phyloP scores from a whole-genome alignment of 1,140 invertebrate genomes.

The Dendrolimus kikuchii region DNA sequence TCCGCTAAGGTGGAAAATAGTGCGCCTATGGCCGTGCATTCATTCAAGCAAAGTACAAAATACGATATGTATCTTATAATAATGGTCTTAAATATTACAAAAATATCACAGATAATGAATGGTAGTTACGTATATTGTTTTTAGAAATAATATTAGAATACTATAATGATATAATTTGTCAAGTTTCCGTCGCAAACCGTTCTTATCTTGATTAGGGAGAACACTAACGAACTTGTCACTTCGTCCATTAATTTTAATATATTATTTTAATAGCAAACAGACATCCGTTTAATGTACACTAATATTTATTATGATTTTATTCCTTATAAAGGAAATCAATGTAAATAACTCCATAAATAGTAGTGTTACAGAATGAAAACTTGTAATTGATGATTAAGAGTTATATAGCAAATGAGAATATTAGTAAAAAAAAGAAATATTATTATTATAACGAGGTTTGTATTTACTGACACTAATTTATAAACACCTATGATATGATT shows the following conservation, averaged over 20 bases:
- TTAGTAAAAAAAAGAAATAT: conserved; percentile 14
- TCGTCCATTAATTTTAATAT: conserved; percentile 71
- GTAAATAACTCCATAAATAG: conserved; percentile 63
- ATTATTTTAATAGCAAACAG: conserved; percentile 60
- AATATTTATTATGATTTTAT: conserved; percentile 49
- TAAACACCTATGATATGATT: too few relatives aligned
- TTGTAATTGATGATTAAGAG: conserved; percentile 48
- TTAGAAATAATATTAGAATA: conserved; percentile 51
- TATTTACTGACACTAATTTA: too few relatives aligned
- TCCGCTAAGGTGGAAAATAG: conserved; percentile 49
- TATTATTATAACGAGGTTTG: too few relatives aligned
- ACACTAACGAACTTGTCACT: conserved; percentile 69
- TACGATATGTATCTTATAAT: conserved; percentile 70
- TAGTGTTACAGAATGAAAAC: conserved; percentile 59
- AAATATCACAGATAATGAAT: conserved; percentile 55
- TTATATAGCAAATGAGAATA: conserved; percentile 48
- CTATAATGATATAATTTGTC: conserved; percentile 60
- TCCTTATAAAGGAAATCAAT: conserved; percentile 59
- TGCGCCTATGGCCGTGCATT: conserved; percentile 48
- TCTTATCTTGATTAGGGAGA: conserved; percentile 62
- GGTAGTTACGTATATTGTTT: conserved; percentile 57
- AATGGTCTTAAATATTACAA: conserved; percentile 59
- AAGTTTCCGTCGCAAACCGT: conserved; percentile 68
- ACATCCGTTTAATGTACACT: conserved; percentile 50
- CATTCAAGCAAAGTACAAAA: conserved; percentile 67